These are phyloP conservation scores for Malaclemys terrapin DNA, from an alignment of 2,113 vertebrate species.

Conservation along the genomic window DNA sequence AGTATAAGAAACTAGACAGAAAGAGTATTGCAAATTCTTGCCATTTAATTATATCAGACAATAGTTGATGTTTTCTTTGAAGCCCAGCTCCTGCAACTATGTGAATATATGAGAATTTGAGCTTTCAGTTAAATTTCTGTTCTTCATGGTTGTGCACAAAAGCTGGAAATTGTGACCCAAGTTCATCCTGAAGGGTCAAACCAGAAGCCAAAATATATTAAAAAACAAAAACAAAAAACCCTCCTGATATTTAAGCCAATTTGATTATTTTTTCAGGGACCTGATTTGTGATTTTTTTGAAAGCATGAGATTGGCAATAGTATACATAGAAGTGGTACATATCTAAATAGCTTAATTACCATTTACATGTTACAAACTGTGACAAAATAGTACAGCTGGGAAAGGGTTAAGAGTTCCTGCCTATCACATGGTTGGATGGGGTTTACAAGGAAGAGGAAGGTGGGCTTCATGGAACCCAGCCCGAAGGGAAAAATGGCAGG, in stretches of 20 bases:
- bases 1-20: neutral
- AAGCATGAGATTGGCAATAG: neutral
- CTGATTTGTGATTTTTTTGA: neutral
- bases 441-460: neutral
- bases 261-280: neutral
- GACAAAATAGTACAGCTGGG: neutral
- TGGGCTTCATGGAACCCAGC: neutral
- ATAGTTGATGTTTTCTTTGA: neutral
- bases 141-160: neutral
- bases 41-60: neutral
- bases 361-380: neutral
- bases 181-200: neutral
- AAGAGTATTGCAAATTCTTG: neutral
- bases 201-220: neutral
- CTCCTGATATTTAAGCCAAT: neutral
- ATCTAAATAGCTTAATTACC: neutral
- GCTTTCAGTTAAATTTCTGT: neutral
- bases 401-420: neutral
- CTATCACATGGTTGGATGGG: neutral
- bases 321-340: neutral
- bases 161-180: neutral
- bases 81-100: neutral
- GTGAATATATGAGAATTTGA: neutral
- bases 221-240: too few relatives aligned
- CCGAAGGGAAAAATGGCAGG: neutral